phyloP scores from a whole-genome alignment of 2,888 invertebrate species.

The Lasioglossum zephyrum region DNA sequence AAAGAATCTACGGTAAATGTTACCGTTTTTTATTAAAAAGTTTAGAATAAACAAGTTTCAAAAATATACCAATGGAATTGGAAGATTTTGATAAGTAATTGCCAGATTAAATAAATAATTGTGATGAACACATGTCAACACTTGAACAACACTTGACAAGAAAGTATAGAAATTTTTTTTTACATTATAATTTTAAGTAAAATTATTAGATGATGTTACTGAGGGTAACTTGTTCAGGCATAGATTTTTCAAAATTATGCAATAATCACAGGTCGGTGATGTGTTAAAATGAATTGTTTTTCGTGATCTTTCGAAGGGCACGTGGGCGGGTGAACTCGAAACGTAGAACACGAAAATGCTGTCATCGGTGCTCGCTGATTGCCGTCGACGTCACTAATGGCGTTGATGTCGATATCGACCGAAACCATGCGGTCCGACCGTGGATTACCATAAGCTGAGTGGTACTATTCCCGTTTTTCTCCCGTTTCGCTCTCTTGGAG shows the following conservation, averaged over 20 bases:
- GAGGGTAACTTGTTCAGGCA: too few species aligned
- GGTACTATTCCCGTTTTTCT: constrained; percentile 12
- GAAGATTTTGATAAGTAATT: neutral
- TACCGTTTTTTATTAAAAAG: neutral
- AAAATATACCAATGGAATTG: too few species aligned
- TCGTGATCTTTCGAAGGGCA: constrained; percentile 5
- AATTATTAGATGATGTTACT: too few species aligned
- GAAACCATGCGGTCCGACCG: constrained; percentile 64
- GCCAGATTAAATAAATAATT: neutral
- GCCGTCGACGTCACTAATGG: constrained; percentile 46
- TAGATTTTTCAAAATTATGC: too few species aligned
- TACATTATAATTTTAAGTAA: too few species aligned
- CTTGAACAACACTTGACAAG: too few species aligned
- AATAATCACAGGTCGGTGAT: too few species aligned
- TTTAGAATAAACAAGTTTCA: too few species aligned
- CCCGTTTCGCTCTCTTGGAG: constrained; percentile 35
- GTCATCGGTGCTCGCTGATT: constrained; percentile 50
- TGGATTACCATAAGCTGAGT: constrained; percentile 52
- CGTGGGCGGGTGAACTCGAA: constrained; percentile 22
- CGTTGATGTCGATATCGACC: constrained; percentile 55
- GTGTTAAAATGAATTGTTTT: too few species aligned
- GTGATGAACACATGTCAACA: neutral
- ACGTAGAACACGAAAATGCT: constrained; percentile 45
- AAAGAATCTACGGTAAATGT: neutral
- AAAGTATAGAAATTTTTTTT: too few species aligned